Evolutionary conservation across 2,888 invertebrate species (phyloP), one percentile per base, ranked within the genome.

Genomic region (Sympetrum striolatum): DNA sequence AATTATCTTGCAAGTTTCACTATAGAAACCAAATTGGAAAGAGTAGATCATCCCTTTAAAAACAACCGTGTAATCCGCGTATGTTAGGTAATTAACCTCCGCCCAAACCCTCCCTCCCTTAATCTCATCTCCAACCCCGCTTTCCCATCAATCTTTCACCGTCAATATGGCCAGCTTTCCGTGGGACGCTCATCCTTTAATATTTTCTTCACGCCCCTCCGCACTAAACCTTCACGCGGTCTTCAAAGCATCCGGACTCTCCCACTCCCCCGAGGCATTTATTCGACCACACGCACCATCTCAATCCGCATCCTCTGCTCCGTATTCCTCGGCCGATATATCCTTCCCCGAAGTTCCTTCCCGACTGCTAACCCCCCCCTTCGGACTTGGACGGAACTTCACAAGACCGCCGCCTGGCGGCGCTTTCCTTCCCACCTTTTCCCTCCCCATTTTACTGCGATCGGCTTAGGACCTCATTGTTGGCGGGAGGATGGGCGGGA

Each of bases 131-230:
- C 73, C 10, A 73, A 25, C 73, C 73, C 31, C 73, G 31, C 25
- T 12, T 18, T 31, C 8, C 3, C 73, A 73, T 73, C 73, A 73
- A 73, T 73, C 73, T 73, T 73, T 25, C 73, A 25, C 73, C 73
- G 73, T 25, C 73, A 73, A 73, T 73, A 73, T 73, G 73, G 73
- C 12, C 73, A 73, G 14, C 73, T 14, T 73, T 73, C 73, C 12
- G 73, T 14, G 14, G 60, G 22, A 64, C 86, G 37, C 64, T 86
- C 86, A 86, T 86, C 86, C 86, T 58, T 86, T 86, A 86, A 86
- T 86, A 58, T 60, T 86, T 86, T 86, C 86, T 86, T 64, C 86
- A 64, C 86, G 60, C 86, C 86, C 82, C 58, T 53, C 37, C 37
- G 14, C 80, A 80, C 80, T 39, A 35, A 86, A 37, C 86, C 86